phyloP scores from a whole-genome alignment of 2,797 vertebrate genomes.

The Acanthiza pusilla region DNA sequence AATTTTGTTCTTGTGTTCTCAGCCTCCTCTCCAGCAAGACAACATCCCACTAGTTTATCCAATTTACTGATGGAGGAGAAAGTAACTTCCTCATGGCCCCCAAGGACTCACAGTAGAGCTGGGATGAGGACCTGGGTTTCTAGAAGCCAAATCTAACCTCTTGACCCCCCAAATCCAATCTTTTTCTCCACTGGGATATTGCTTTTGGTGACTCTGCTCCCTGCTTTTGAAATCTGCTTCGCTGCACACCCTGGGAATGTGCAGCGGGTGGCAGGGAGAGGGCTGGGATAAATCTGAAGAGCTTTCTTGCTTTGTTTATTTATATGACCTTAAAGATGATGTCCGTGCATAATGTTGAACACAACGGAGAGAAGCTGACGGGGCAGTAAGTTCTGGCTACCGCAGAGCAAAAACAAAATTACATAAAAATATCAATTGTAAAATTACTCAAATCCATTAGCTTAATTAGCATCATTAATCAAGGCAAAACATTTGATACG shows the following conservation, averaged over 20 bases:
- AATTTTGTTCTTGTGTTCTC: not conserved
- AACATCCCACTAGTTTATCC: not conserved
- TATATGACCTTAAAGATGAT: slow-evolving; percentile 48
- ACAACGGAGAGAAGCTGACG: slow-evolving; percentile 44
- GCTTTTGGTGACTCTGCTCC: not conserved
- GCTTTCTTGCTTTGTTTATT: slow-evolving; percentile 35
- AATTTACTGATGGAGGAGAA: not conserved
- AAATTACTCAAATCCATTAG: slow-evolving; percentile 67
- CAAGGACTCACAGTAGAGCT: not conserved
- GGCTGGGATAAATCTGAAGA: not conserved
- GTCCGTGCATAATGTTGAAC: not conserved
- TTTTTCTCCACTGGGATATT: not conserved
- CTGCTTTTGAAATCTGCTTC: not conserved
- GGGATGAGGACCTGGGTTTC: not conserved
- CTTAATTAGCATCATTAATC: slow-evolving; percentile 71
- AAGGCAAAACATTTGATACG: slow-evolving; percentile 62
- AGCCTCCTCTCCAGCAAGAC: not conserved
- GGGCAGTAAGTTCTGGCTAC: slow-evolving; percentile 31
- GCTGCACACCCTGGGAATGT: not conserved
- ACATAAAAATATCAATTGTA: slow-evolving; percentile 61
- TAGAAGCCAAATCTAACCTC: not conserved
- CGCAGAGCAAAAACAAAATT: slow-evolving; percentile 46
- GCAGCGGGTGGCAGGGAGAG: not conserved
- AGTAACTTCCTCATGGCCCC: not conserved
- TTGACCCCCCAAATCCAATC: not conserved